Evolutionary conservation across 37 sponge, comb jelly and placozoan genomes (phyloP), one percentile per base, ranked within the genome.

Genomic region (Hexactinellida sp.): DNA sequence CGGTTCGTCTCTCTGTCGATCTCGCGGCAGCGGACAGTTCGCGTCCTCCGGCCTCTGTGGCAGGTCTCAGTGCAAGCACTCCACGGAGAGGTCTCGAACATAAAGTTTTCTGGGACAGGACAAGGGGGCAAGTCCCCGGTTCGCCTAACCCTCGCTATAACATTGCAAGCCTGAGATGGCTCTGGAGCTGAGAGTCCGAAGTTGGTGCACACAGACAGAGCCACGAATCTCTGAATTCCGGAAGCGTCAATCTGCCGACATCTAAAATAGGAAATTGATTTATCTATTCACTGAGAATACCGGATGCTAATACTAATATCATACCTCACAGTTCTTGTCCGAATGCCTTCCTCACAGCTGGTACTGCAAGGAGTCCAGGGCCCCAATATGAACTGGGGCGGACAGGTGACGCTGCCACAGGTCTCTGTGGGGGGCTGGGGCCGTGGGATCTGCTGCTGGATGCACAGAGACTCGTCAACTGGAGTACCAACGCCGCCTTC

Each of bases 251-350:
- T 63, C 34, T 63, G 76, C 5, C 76, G 76, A 63, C 76, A 63
- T n/a, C 76, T 63, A n/a, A 21, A 25, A 47, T 19, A 47, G 16
- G 9, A 47, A 47, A 47, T 47, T 47, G 52, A 19, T 47, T 47
- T 47, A 19, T 16, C 16, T 47, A 19, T 47, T 47, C 52, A 47
- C 52, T n/a, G n/a, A n/a, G n/a, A n/a, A n/a, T n/a, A n/a, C n/a
- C n/a, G n/a, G n/a, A n/a, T n/a, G n/a, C n/a, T n/a, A n/a, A n/a
- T n/a, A n/a, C n/a, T n/a, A 41, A 41, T 41, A 41, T 23, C 13
- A 47, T 63, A 63, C 76, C 76, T 63, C 28, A 63, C 76, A 32
- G 76, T 63, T 28, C 76, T 63, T 63, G 76, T 63, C 30, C 76
- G 25, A 63, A 23, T 63, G 3, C 76, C 76, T 25, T 10, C 76